These are phyloP conservation scores for Sebastes hubbsi DNA, from an alignment of 2,797 vertebrate species.

Conservation along the genomic window DNA sequence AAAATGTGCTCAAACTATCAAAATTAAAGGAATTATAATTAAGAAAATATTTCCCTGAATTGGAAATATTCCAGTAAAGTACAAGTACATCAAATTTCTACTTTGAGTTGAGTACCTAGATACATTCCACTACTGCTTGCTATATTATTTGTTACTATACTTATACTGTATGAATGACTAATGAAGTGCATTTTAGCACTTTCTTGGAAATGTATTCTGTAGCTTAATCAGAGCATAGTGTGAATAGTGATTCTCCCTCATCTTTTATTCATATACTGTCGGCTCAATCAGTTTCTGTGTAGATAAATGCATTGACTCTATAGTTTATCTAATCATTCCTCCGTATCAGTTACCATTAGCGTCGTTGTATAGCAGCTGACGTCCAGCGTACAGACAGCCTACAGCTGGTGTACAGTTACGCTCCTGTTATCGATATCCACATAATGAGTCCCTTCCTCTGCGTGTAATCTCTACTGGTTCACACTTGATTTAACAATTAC, in stretches of 20 bases:
- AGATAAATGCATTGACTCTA: constrained; percentile 8
- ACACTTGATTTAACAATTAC: constrained; percentile 60
- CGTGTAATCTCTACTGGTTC: constrained; percentile 54
- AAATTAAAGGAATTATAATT: background rate
- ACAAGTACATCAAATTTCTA: background rate
- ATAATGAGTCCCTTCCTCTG: constrained; percentile 54
- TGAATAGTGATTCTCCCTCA: constrained; percentile 8
- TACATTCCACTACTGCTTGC: background rate
- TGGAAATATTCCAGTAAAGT: background rate
- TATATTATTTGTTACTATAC: background rate
- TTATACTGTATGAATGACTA: background rate
- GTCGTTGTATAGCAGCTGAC: constrained; percentile 50
- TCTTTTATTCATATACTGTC: constrained; percentile 26
- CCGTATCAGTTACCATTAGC: constrained; percentile 48
- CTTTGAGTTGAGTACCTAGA: background rate
- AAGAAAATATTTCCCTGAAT: background rate
- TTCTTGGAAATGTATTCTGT: background rate
- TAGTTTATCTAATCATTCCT: constrained; percentile 51
- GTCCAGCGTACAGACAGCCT: constrained; percentile 24
- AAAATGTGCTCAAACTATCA: background rate
- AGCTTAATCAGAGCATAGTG: background rate
- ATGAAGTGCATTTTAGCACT: background rate
- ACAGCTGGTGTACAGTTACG: constrained; percentile 62
- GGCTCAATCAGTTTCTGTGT: constrained; percentile 20
- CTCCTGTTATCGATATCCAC: constrained; percentile 57